These are phyloP conservation scores for Philereme transversata DNA, from an alignment of 2,888 invertebrate genomes.

Conservation along the genomic window DNA sequence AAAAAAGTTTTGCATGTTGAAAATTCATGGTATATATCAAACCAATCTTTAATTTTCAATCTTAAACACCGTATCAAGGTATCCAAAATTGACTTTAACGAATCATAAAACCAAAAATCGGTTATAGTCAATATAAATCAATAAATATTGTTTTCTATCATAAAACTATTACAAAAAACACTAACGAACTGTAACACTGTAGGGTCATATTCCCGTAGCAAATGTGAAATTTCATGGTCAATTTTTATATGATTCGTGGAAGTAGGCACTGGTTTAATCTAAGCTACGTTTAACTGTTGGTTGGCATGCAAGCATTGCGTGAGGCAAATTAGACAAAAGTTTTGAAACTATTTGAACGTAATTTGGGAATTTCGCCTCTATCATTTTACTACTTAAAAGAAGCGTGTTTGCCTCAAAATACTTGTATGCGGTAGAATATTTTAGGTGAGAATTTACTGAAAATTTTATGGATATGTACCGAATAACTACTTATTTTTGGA, in stretches of 20 bases:
- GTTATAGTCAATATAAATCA: constrained; percentile 37
- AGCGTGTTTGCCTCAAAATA: constrained; percentile 9
- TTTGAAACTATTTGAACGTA: constrained; percentile 57
- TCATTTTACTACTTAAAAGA: constrained; percentile 20
- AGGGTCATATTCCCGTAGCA: constrained; percentile 61
- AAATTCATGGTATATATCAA: too few relatives aligned
- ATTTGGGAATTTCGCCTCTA: constrained; percentile 23
- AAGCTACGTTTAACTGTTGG: constrained; percentile 66
- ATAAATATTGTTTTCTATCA: constrained; percentile 40
- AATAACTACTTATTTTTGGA: too few relatives aligned
- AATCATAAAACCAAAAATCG: constrained; percentile 32
- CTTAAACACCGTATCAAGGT: constrained; percentile 4
- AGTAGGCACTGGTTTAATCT: constrained; percentile 79
- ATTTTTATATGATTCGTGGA: constrained; percentile 79
- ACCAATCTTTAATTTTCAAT: constrained; percentile 3
- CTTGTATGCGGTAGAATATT: constrained; percentile 8
- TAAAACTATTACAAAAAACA: constrained; percentile 36
- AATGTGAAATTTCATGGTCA: constrained; percentile 80
- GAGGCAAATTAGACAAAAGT: constrained; percentile 65
- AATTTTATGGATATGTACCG: too few relatives aligned
- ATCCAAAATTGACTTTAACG: constrained; percentile 17
- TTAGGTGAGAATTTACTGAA: too few relatives aligned
- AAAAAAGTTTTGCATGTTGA: too few relatives aligned
- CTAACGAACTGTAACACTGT: constrained; percentile 46
- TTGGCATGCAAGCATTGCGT: constrained; percentile 67